Evolutionary conservation across 2,888 invertebrate species (phyloP), one percentile per base, ranked within the genome.

Genomic region (Crioceris asparagi): DNA sequence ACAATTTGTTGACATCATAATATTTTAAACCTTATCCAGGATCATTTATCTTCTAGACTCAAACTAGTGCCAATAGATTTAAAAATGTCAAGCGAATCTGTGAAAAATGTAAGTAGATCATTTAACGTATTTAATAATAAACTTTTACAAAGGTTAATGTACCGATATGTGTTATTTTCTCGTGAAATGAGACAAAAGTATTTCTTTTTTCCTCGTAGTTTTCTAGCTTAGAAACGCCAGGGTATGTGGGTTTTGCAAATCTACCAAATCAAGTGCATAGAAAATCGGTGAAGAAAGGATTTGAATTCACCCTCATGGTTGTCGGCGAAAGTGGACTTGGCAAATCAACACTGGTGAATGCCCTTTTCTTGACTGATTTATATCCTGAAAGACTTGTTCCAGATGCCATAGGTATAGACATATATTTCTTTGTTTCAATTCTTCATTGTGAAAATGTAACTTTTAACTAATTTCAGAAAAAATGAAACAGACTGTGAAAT

Each of bases 281-380:
- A 45, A 96, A 96, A 66, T 93, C 92, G 1, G 94, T 94, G 36
- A 96, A 96, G 65, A 94, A 93, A 61, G 94, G 94, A 15, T 96
- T 96, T 61, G 94, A 94, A 67, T 96, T 96, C 62, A 94, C 94
- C 1, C 68, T 96, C 8, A 94, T 96, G 94, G 93, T 96, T 37
- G 93, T 64, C 4, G 64, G 64, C 2, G 85, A 87, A 56, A 82
- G 82, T 50, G 92, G 94, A 0, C 69, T 94, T 25, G 96, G 96
- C 21, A 96, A 96, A 68, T 93, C 93, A 0, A 96, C 96, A 0
- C 70, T 96, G 32, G 91, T 96, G 33, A 94, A 94, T 65, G 92
- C 92, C 43, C 70, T 96, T 38, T 96, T 96, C 63, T 69, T 93
- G 40, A 93, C 92, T 26, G 94, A 96, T 64, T 71, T 96, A 40